phyloP scores from a whole-genome alignment of 2,888 invertebrate species.

The Dorcus hopei region DNA sequence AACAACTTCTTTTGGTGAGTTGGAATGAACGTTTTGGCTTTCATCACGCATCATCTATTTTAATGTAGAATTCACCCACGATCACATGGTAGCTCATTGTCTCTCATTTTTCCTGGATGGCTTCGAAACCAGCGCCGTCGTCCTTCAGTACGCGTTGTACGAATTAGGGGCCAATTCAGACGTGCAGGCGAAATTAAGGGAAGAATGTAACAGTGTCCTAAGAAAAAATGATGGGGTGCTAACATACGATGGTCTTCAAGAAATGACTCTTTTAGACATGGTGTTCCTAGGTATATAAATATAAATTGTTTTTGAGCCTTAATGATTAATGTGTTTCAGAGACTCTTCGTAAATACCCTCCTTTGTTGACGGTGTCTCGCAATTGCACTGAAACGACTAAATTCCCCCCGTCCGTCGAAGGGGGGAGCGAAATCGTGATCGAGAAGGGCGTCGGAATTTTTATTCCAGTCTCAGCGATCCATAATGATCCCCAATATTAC shows the following conservation, averaged over 20 bases:
- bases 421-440: slow-evolving; percentile 26
- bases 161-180: slow-evolving; percentile 50
- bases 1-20: slow-evolving; percentile 9
- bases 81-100: slow-evolving; percentile 54
- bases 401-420: slow-evolving; percentile 22
- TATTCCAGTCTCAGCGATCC: slow-evolving; percentile 39
- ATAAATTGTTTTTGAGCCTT: not conserved
- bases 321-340: not conserved
- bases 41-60: not conserved
- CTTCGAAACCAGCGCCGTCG: slow-evolving; percentile 55
- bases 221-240: slow-evolving; percentile 43
- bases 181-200: slow-evolving; percentile 46
- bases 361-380: slow-evolving; percentile 16
- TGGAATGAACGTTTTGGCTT: slow-evolving; percentile 1
- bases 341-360: not conserved
- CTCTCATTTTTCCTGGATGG: slow-evolving; percentile 56
- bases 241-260: slow-evolving; percentile 50
- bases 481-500: slow-evolving; percentile 42
- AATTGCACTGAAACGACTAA: slow-evolving; percentile 30
- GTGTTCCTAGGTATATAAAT: slow-evolving; percentile 46
- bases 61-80: slow-evolving; percentile 37
- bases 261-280: slow-evolving; percentile 52
- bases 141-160: slow-evolving; percentile 49
- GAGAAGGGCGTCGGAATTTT: slow-evolving; percentile 36
- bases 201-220: slow-evolving; percentile 47